These are phyloP conservation scores for Sclerodermus sp. DNA, from an alignment of 2,888 invertebrate genomes.

Conservation along the genomic window DNA sequence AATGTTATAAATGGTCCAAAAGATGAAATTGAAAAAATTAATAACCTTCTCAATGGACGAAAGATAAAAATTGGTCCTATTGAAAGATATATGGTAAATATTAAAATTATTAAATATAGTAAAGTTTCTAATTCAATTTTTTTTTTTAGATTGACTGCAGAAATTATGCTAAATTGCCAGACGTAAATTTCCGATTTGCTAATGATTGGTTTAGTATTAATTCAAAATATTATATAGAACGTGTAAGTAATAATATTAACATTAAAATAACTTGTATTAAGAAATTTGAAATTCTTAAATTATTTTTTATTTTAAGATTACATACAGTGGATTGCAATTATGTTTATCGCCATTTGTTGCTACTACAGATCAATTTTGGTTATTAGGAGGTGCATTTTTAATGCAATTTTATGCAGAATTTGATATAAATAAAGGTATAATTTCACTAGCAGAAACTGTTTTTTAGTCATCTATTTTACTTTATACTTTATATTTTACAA, in stretches of 20 bases:
- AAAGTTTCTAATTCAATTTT: slow-evolving; percentile 1
- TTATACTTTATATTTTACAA: too few relatives aligned
- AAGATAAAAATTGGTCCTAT: slow-evolving; percentile 25
- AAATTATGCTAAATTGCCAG: slow-evolving; percentile 64
- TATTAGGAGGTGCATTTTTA: slow-evolving; percentile 60
- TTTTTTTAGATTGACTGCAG: slow-evolving; percentile 63
- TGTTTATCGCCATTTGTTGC: slow-evolving; percentile 59
- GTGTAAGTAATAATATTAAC: slow-evolving; percentile 40
- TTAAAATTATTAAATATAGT: neutral
- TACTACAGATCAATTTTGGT: slow-evolving; percentile 47
- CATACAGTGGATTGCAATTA: slow-evolving; percentile 42
- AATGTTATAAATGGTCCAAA: slow-evolving; percentile 56
- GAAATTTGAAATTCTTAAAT: slow-evolving; percentile 3
- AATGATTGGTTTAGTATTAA: slow-evolving; percentile 64
- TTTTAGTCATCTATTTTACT: slow-evolving; percentile 32
- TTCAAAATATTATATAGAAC: slow-evolving; percentile 66
- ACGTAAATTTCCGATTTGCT: slow-evolving; percentile 63
- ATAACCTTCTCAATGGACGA: slow-evolving; percentile 52
- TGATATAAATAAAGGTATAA: slow-evolving; percentile 49
- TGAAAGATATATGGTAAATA: slow-evolving; percentile 31
- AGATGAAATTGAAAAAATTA: slow-evolving; percentile 52
- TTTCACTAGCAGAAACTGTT: slow-evolving; percentile 56
- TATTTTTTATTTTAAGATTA: slow-evolving; percentile 51
- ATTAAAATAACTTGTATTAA: neutral
- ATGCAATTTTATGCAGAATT: slow-evolving; percentile 60